Conservation (phyloP, 2,113 vertebrate species). For the Alaudala cheleensis region DNA sequence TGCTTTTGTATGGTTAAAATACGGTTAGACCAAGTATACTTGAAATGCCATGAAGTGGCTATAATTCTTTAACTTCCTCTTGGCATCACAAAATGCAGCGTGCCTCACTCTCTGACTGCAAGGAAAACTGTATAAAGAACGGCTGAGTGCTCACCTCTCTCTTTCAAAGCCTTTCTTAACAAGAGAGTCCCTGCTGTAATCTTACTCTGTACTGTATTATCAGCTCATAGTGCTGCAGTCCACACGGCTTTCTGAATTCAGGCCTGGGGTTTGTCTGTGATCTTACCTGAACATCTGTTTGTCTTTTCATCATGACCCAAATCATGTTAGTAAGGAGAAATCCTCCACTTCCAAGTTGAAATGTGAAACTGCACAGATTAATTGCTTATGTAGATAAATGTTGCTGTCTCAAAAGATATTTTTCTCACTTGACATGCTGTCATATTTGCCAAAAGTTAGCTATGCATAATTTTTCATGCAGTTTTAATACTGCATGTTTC, state of each 20-base stretch:
- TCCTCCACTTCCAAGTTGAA: background rate
- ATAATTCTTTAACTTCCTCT: background rate
- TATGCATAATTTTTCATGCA: background rate
- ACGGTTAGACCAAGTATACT: constrained; percentile 68
- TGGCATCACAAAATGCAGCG: background rate
- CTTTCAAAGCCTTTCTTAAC: background rate
- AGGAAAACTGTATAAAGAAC: background rate
- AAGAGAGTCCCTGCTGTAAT: background rate
- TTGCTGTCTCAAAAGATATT: background rate
- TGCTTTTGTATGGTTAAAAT: constrained; percentile 66
- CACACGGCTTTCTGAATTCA: background rate
- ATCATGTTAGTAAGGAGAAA: background rate
- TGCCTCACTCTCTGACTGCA: background rate
- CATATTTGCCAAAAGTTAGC: background rate
- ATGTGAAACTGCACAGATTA: background rate
- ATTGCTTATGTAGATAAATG: background rate
- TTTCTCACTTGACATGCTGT: background rate
- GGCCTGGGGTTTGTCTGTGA: background rate
- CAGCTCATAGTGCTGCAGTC: background rate
- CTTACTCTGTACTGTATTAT: background rate
- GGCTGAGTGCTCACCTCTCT: background rate
- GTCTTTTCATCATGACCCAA: background rate
- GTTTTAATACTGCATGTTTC: background rate
- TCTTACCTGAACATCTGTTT: background rate
- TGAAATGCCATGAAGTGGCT: constrained; percentile 69